Conservation (phyloP, 2,797 vertebrate species). For the Lateolabrax maculatus region DNA sequence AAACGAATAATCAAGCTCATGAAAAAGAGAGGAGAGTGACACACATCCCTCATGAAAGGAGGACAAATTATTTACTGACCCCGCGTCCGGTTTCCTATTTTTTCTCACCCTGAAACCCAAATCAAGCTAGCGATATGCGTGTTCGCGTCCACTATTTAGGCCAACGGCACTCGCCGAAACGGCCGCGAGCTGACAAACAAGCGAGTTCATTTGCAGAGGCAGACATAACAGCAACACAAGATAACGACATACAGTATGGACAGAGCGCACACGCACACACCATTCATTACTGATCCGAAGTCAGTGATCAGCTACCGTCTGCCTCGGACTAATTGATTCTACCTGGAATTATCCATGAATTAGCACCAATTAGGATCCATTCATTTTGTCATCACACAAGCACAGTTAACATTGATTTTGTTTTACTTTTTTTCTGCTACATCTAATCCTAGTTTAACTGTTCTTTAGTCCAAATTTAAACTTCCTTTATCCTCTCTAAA, state of each 20-base stretch:
- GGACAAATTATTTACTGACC: conserved; percentile 81
- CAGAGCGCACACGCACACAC: conserved; percentile 6
- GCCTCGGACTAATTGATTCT: conserved; percentile 63
- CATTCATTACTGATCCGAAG: conserved; percentile 48
- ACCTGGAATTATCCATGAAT: conserved; percentile 55
- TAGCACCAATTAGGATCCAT: conserved; percentile 50
- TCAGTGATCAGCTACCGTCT: conserved; percentile 29
- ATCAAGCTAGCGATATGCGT: conserved; percentile 28
- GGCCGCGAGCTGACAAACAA: conserved; percentile 7
- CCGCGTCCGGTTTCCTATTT: conserved; percentile 52
- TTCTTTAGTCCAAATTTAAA: conserved; percentile 3
- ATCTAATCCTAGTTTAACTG: background rate
- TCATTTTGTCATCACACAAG: background rate
- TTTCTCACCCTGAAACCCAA: conserved; percentile 53
- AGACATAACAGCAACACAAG: conserved; percentile 21
- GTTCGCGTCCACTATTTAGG: conserved; percentile 49
- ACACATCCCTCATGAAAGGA: conserved; percentile 76
- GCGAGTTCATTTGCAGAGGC: conserved; percentile 55
- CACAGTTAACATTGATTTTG: conserved; percentile 9
- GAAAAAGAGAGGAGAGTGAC: conserved; percentile 77
- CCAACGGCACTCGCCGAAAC: conserved; percentile 30
- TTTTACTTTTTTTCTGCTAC: background rate
- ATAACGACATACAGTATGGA: conserved; percentile 42
- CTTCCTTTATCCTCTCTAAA: conserved; percentile 2
- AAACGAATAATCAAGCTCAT: conserved; percentile 80